phyloP scores from a whole-genome alignment of 2,113 vertebrate genomes.

The Perca flavescens region DNA sequence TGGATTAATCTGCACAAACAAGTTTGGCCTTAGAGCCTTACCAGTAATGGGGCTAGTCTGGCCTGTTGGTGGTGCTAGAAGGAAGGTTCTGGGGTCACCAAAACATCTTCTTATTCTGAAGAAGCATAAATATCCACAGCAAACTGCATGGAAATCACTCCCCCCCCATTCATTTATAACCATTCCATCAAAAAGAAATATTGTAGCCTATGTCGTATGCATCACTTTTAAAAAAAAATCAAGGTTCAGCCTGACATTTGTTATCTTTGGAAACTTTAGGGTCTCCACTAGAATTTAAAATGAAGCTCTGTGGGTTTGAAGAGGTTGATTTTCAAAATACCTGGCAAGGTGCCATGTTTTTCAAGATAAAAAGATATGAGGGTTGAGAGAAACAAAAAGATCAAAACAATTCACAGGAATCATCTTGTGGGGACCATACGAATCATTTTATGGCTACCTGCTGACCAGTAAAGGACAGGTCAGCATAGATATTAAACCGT shows the following conservation, averaged over 20 bases:
- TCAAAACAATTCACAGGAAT: background rate
- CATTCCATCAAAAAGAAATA: conserved; percentile 12
- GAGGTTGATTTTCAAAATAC: background rate
- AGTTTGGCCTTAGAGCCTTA: too few relatives aligned
- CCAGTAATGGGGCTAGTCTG: background rate
- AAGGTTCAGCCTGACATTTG: background rate
- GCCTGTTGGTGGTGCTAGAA: conserved; percentile 18
- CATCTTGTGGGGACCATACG: background rate
- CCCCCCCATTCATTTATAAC: background rate
- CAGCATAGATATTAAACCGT: too few relatives aligned
- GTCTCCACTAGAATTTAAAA: background rate
- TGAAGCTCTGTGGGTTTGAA: background rate
- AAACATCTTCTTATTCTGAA: background rate
- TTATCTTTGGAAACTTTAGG: background rate
- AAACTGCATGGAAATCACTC: background rate
- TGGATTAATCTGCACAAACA: conserved; percentile 32
- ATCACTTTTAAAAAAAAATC: background rate
- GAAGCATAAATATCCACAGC: background rate
- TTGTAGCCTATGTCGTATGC: background rate
- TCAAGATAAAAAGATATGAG: background rate
- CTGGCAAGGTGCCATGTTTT: background rate
- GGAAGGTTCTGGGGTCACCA: background rate
- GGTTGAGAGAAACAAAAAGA: background rate
- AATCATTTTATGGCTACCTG: background rate
- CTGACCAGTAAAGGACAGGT: background rate